phyloP scores from a whole-genome alignment of 2,797 vertebrate species.

The Karalla daura region DNA sequence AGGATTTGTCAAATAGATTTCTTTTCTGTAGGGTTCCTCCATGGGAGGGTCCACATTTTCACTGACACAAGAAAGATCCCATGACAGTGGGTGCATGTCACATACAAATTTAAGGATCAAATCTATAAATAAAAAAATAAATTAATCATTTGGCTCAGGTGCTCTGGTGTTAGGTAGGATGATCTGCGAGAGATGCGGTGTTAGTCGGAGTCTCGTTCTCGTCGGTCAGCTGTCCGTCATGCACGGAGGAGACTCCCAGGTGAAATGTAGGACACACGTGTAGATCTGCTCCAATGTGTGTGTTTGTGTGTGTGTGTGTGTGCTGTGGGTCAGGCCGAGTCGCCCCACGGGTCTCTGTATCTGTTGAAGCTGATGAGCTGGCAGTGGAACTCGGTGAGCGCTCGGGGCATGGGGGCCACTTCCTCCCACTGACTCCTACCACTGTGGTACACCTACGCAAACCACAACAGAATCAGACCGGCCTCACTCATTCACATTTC shows the following conservation, averaged over 20 bases:
- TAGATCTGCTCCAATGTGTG: not conserved
- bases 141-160: constrained; percentile 34
- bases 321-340: constrained; percentile 37
- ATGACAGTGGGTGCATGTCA: constrained; percentile 5
- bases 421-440: constrained; percentile 95
- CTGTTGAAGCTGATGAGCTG: constrained; percentile 94
- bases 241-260: constrained; percentile 10
- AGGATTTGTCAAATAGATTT: constrained; percentile 43
- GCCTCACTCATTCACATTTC: not conserved
- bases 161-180: constrained; percentile 6
- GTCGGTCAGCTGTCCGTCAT: constrained; percentile 26
- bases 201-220: constrained; percentile 3
- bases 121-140: constrained; percentile 43
- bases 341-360: constrained; percentile 93
- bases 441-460: constrained; percentile 91
- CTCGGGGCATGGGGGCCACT: constrained; percentile 93
- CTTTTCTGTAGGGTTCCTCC: constrained; percentile 39
- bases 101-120: constrained; percentile 13
- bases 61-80: constrained; percentile 18
- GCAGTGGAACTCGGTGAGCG: constrained; percentile 97
- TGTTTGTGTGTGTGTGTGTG: constrained; percentile 6
- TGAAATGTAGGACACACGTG: not conserved
- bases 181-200: constrained; percentile 22
- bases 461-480: constrained; percentile 2
- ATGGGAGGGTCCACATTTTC: constrained; percentile 48